phyloP scores from a whole-genome alignment of 2,888 invertebrate species.

The Microplitis deprimator region DNA sequence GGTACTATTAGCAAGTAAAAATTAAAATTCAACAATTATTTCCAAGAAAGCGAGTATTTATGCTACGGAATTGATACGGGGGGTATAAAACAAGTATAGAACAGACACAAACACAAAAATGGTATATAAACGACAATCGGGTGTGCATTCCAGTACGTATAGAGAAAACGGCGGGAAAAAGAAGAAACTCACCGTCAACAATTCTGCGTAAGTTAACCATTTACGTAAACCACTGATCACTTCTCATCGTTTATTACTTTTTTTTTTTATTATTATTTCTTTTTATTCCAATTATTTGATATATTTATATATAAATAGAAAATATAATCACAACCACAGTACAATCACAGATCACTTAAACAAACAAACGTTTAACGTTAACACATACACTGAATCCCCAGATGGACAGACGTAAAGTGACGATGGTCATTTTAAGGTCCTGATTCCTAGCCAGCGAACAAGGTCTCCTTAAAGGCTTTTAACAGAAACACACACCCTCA shows the following conservation, averaged over 20 bases:
- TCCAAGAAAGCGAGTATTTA: too few relatives aligned
- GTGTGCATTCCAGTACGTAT: constrained; percentile 29
- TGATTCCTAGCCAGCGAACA: too few relatives aligned
- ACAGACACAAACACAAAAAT: constrained; percentile 17
- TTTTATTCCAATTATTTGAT: too few relatives aligned
- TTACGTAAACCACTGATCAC: constrained; percentile 54
- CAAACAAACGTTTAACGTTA: neutral
- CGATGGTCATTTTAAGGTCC: too few relatives aligned
- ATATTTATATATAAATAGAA: too few relatives aligned
- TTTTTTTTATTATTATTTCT: too few relatives aligned
- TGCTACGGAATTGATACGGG: too few relatives aligned
- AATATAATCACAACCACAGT: neutral
- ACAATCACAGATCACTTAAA: neutral
- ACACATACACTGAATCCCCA: neutral
- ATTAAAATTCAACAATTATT: too few relatives aligned
- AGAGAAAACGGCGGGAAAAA: constrained; percentile 46
- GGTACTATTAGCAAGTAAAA: too few relatives aligned
- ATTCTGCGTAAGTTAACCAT: constrained; percentile 55
- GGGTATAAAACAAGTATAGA: constrained; percentile 31
- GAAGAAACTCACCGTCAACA: constrained; percentile 61
- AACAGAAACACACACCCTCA: neutral
- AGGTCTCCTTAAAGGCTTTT: neutral
- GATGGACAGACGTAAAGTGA: neutral
- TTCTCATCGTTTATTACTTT: constrained; percentile 48
- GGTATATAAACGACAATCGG: neutral